Percentiles rank a stretch among this genome's conserved stretches.
Evolutionary conservation across 2,113 vertebrate genomes (phyloP).

Genomic region (Ameiurus melas): DNA sequence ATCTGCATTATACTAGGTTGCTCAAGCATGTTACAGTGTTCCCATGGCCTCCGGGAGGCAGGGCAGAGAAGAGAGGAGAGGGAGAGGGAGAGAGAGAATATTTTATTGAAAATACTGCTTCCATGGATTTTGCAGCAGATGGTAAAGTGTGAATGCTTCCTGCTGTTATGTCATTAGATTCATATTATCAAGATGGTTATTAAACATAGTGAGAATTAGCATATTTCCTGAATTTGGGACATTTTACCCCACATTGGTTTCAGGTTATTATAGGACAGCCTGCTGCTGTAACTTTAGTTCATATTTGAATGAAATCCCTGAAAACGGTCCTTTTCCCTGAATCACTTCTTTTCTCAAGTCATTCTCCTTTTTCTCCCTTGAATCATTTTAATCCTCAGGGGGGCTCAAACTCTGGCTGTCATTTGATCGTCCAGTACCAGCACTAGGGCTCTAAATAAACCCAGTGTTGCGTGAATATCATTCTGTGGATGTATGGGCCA

Average conservation of each 20-base stretch:
- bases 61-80: slow-evolving; percentile 16
- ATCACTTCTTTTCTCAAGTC: slow-evolving; percentile 43
- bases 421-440: slow-evolving; percentile 73
- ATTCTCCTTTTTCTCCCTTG: slow-evolving; percentile 66
- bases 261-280: slow-evolving; percentile 40
- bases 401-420: slow-evolving; percentile 72
- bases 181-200: slow-evolving; percentile 26
- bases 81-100: slow-evolving; percentile 30
- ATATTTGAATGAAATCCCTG: slow-evolving; percentile 53
- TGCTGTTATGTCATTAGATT: slow-evolving; percentile 39
- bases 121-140: slow-evolving; percentile 34
- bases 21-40: slow-evolving; percentile 56
- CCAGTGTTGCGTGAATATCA: slow-evolving; percentile 82
- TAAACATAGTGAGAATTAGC: slow-evolving; percentile 12
- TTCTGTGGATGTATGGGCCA: slow-evolving; percentile 76
- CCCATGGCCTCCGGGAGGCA: slow-evolving; percentile 44
- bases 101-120: slow-evolving; percentile 22
- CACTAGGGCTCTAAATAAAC: slow-evolving; percentile 77
- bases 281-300: slow-evolving; percentile 50
- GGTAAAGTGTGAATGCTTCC: slow-evolving; percentile 24
- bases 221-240: neutral
- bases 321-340: slow-evolving; percentile 38
- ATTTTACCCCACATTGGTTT: slow-evolving; percentile 36
- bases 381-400: slow-evolving; percentile 78
- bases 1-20: slow-evolving; percentile 55